A percentile compares a stretch with the other conserved stretches of the same genome.
Conservation (phyloP, 1,140 invertebrate genomes). For the Pachyrhynchus sulphureomaculatus region DNA sequence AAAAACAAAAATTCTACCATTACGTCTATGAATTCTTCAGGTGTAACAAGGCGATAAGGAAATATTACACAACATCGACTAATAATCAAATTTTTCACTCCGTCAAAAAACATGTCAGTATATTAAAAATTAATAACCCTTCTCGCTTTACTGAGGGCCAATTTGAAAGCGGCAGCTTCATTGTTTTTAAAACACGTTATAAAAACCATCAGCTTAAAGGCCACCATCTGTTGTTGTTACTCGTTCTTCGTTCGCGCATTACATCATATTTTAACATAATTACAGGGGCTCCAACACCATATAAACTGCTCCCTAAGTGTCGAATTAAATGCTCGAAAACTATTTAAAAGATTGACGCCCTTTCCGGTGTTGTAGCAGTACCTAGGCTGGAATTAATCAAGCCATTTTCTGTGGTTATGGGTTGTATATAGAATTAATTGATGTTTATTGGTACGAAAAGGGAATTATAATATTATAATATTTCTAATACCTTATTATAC, state of each 20-base stretch:
- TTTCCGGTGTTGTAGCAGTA: conserved; percentile 1
- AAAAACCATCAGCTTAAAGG: not conserved
- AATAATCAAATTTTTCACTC: no score
- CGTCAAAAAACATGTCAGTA: no score
- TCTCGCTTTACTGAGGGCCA: no score
- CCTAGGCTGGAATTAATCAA: no score
- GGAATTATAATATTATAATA: no score
- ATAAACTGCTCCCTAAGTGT: conserved; percentile 13
- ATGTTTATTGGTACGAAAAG: no score
- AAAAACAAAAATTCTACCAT: no score
- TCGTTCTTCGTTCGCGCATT: conserved; percentile 4
- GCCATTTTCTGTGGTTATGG: not conserved
- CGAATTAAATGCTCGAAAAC: conserved; percentile 12
- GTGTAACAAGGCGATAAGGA: no score
- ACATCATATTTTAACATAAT: conserved; percentile 17
- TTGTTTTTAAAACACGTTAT: conserved; percentile 4
- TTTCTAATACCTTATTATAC: no score
- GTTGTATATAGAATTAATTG: not conserved
- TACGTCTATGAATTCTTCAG: no score
- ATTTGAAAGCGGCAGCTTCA: not conserved
- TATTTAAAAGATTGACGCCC: conserved; percentile 11
- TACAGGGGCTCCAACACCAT: conserved; percentile 8
- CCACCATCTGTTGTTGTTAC: not conserved
- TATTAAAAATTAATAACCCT: no score
- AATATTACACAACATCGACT: no score